Base-by-base conservation (phyloP, 2,888 invertebrate genomes). In the Eustalomyia histrio region DNA sequence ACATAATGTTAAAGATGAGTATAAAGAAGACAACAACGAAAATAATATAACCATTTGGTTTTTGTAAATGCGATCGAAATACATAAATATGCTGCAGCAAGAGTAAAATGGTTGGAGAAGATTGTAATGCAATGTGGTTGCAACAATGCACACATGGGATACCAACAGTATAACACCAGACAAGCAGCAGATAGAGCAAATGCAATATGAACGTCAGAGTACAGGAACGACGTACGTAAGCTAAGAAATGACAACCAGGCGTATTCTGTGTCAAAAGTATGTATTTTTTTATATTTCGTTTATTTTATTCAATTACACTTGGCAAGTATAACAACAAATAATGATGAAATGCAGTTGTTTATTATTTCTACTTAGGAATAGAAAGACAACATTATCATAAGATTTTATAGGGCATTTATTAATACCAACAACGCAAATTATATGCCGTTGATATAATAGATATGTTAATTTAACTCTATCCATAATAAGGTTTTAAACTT, bases 331-430 rank as follows among this genome's bases (percentile, higher is more conserved):
- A 29, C 7, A 29, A 29, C 29, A 29, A 55, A 67, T 16, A 67
- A 39, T 16, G 24, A 67, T 57, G 24, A 67, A 67, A 67, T 39
- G 55, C 55, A 67, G 55, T 67, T 57, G 55, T 67, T 67, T 53
- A 17, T 9, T 17, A 52, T 29, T 55, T 24, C n/a, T 14, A n/a
- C 43, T n/a, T 14, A n/a, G 14, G 6, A 47, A 14, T n/a, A n/a
- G 43, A 47, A 47, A 47, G 14, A 47, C 6, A 47, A 39, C 39
- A 39, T 39, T 39, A 39, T 12, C 2, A 39, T 12, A 39, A 39
- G 39, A 39, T 39, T 39, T 39, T 39, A 39, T n/a, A 14, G 21
- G 9, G 61, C n/a, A 18, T 5, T 24, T 43, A 6, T 33, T 58
- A 1, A 43, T 43, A 39, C 4, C 29, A 29, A 29, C 12, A 39